Evolutionary conservation across 2,888 invertebrate genomes (phyloP).

Genomic region (Oxycera nigricornis): DNA sequence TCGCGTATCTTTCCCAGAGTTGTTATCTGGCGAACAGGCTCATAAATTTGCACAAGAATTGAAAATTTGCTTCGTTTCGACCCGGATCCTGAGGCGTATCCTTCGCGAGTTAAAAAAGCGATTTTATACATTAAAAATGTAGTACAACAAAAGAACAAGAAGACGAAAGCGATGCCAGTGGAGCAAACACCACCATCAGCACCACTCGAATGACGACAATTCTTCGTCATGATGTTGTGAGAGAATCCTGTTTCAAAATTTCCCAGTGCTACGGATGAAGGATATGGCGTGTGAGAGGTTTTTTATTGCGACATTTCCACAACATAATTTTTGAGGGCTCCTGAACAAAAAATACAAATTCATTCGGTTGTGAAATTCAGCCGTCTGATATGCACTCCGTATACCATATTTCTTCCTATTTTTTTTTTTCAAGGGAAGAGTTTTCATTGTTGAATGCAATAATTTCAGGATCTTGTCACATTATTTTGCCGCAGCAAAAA

Average conservation of each 20-base stretch:
- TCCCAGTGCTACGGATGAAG: not conserved
- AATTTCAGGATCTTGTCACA: slow-evolving; percentile 28
- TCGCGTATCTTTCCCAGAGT: not conserved
- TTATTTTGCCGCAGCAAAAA: slow-evolving; percentile 23
- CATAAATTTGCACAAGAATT: slow-evolving; percentile 37
- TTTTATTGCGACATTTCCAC: slow-evolving; percentile 32
- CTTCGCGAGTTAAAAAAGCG: not conserved
- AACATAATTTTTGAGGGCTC: slow-evolving; percentile 16
- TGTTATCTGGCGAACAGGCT: slow-evolving; percentile 17
- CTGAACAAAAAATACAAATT: not conserved
- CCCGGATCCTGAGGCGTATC: not conserved
- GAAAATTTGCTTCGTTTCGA: slow-evolving; percentile 12
- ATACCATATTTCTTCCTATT: not conserved
- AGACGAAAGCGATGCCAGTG: not conserved
- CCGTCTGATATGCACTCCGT: not conserved
- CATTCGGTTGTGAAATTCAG: not conserved
- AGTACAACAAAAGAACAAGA: slow-evolving; percentile 19
- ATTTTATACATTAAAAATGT: slow-evolving; percentile 30
- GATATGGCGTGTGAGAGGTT: slow-evolving; percentile 2
- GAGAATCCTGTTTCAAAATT: not conserved
- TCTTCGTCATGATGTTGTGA: slow-evolving; percentile 6
- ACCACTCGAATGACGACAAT: not conserved
- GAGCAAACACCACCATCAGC: too few relatives aligned
- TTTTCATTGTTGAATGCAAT: slow-evolving; percentile 17
- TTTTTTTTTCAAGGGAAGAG: not conserved